Conservation (phyloP, 2,797 vertebrate species). For the Melanotaenia trifasciata region DNA sequence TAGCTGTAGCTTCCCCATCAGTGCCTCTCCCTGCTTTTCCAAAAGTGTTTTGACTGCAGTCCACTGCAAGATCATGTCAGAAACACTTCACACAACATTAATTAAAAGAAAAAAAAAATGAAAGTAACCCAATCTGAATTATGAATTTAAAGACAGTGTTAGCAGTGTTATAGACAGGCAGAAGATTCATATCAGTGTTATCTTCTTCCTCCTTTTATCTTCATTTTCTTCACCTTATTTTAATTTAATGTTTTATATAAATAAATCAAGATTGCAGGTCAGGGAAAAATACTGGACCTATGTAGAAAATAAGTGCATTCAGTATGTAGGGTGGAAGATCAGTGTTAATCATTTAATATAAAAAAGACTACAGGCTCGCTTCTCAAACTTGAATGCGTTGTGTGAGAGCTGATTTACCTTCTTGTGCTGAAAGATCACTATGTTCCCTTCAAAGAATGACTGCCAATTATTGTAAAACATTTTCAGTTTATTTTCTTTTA, state of each 20-base stretch:
- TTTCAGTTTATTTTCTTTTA: conserved; percentile 48
- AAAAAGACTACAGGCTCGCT: conserved; percentile 15
- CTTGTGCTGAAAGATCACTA: conserved; percentile 47
- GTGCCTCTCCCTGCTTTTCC: too few species aligned
- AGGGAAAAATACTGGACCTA: neutral
- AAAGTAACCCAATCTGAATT: neutral
- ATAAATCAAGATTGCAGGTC: neutral
- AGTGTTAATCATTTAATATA: neutral
- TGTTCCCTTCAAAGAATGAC: conserved; percentile 53
- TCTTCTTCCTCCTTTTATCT: neutral
- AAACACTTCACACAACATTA: neutral
- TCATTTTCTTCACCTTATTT: neutral
- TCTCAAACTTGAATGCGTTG: conserved; percentile 10
- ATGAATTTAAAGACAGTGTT: neutral
- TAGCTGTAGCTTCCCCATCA: too few species aligned
- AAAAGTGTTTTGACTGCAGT: too few species aligned
- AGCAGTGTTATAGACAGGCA: too few species aligned
- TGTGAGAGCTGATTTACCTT: conserved; percentile 21
- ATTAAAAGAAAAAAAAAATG: neutral
- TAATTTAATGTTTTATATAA: neutral
- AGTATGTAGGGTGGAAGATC: neutral
- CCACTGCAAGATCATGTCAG: neutral
- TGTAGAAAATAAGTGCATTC: neutral
- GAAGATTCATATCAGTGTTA: too few species aligned
- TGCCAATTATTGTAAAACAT: conserved; percentile 34